Base-by-base conservation (phyloP, 2,113 vertebrate species). In the Rafetus swinhoei region DNA sequence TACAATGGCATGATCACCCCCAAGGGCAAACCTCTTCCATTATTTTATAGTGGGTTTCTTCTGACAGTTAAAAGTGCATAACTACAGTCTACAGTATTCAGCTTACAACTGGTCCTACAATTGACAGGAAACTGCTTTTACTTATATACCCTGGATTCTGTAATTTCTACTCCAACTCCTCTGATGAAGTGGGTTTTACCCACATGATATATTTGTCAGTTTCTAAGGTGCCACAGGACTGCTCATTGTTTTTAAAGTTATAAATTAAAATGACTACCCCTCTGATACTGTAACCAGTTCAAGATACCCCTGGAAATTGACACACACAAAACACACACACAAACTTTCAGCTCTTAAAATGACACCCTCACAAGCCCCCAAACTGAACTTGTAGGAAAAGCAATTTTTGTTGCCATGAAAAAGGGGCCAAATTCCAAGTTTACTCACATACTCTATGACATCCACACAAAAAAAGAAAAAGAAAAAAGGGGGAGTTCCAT, bases 391-490 rank as follows among this genome's bases (percentile, higher is more conserved):
- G 19, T 55, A 0, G 0, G 52, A 85, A 92, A 87, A 83, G 6
- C 15, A 22, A 1, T 3, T 0, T 0, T 4, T 19, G 45, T 19
- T 45, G 45, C 45, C 45, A 45, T 45, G 57, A 25, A 2, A 2
- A 0, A 19, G 93, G 22, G 81, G 14, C 18, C 16, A 22, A 82
- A 21, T 0, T 0, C 1, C 11, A 27, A 8, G 2, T 0, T 10
- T 53, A 94, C 4, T 69, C 86, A 35, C 3, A 72, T 9, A 4
- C 4, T 12, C 27, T 25, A 15, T 2, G 53, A 59, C 9, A 85
- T 39, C 3, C 87, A 4, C 2, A 39, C 84, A 91, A 52, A 10
- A 16, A 76, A 53, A 0, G 85, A 16, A 45, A n/a, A n/a, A n/a
- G n/a, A n/a, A n/a, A n/a, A n/a, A n/a, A n/a, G n/a, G n/a, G n/a